Base-by-base conservation (phyloP, 1,140 invertebrate genomes). In the Scaptodrosophila lebanonensis region DNA sequence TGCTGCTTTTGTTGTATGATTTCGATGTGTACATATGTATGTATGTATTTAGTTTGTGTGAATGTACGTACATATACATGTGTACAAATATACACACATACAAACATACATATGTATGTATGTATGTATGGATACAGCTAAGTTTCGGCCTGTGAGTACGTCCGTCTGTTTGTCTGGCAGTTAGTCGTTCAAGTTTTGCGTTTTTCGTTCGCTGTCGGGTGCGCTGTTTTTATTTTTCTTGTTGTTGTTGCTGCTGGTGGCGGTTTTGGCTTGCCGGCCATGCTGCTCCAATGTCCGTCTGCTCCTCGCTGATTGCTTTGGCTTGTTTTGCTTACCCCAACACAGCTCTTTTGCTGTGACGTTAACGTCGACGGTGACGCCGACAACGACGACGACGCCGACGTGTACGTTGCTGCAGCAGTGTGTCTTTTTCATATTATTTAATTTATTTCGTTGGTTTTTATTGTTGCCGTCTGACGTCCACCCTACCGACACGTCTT, bases 361-460 rank as follows among this genome's bases (percentile, higher is more conserved):
- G 65, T 75, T 69, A 65, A 65, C 52, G n/a, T n/a, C n/a, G n/a
- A n/a, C n/a, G n/a, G n/a, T n/a, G n/a, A n/a, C n/a, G n/a, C n/a
- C n/a, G n/a, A n/a, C n/a, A n/a, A n/a, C n/a, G n/a, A n/a, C n/a
- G n/a, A n/a, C n/a, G n/a, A n/a, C n/a, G n/a, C n/a, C n/a, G n/a
- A n/a, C n/a, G 69, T 73, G 69, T 73, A 59, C 45, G 51, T 25
- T 16, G 32, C 48, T 58, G 62, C 58, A n/a, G 73, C 72, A 67
- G 73, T 76, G 73, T 77, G 72, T 77, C 76, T 66, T 77, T 77
- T 77, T 77, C 72, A 77, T 77, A 77, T 79, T 77, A 77, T 77
- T 77, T 79, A 77, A 77, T 77, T 77, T 77, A 77, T 77, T 79
- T 77, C 67, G 73, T 77, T 77, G 72, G 73, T 72, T 77, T 76